phyloP scores from a whole-genome alignment of 2,888 invertebrate species.

The Tortricodes alternella region DNA sequence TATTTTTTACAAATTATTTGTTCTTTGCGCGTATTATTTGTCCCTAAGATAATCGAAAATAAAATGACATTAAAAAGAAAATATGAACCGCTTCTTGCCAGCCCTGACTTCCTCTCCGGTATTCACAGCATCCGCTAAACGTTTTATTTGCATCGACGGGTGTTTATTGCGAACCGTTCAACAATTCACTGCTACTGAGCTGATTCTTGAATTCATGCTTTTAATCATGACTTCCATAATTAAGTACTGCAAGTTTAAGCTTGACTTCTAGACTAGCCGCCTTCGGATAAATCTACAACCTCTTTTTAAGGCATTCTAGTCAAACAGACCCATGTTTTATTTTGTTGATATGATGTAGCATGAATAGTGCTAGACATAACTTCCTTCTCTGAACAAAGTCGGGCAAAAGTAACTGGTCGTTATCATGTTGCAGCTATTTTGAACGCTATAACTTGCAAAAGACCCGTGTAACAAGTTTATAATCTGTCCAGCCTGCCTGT shows the following conservation, averaged over 20 bases:
- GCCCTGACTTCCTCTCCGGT: constrained; percentile 55
- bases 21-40: too few species aligned
- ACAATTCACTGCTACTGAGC: constrained; percentile 4
- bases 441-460: neutral
- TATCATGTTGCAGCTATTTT: neutral
- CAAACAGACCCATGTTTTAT: too few species aligned
- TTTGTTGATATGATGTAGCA: too few species aligned
- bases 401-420: neutral
- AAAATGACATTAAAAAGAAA: too few species aligned
- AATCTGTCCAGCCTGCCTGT: neutral
- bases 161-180: constrained; percentile 27
- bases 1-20: too few species aligned
- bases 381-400: too few species aligned
- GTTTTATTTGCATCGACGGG: constrained; percentile 53
- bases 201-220: constrained; percentile 3
- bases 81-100: constrained; percentile 41
- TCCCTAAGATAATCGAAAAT: too few species aligned
- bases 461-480: constrained; percentile 10
- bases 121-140: constrained; percentile 57
- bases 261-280: too few species aligned
- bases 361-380: too few species aligned
- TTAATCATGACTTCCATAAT: neutral
- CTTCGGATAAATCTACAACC: too few species aligned
- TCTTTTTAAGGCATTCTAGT: too few species aligned
- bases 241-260: neutral